These are phyloP conservation scores for Argya squamiceps DNA, from an alignment of 2,797 vertebrate species.

Conservation along the genomic window DNA sequence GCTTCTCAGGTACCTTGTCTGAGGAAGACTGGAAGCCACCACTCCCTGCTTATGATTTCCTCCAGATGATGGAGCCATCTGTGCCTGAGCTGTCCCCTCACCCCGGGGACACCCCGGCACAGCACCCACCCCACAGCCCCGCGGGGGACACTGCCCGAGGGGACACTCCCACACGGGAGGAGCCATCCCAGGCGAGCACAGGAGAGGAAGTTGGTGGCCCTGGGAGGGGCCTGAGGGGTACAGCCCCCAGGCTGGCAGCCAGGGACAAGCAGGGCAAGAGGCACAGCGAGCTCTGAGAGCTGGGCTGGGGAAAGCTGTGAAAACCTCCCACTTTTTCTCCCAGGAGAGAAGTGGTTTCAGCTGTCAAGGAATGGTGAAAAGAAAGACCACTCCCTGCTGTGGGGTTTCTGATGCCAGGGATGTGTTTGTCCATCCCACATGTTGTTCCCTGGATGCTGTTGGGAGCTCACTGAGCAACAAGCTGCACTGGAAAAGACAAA, in stretches of 20 bases:
- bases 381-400: neutral
- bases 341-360: neutral
- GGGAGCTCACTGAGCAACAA: fast-evolving
- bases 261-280: constrained; percentile 45
- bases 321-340: fast-evolving
- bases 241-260: constrained; percentile 9
- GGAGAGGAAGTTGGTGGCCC: neutral
- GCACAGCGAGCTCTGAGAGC: constrained; percentile 64
- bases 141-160: neutral
- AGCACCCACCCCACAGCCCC: neutral
- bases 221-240: constrained; percentile 31
- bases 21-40: constrained; percentile 84
- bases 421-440: fast-evolving
- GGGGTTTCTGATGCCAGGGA: neutral
- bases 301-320: neutral
- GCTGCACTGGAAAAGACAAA: neutral
- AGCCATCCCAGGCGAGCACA: neutral
- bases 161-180: neutral
- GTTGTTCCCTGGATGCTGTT: neutral
- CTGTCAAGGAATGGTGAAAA: neutral
- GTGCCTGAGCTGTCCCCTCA: constrained; percentile 54
- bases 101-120: neutral
- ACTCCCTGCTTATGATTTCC: constrained; percentile 86
- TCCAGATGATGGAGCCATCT: constrained; percentile 85
- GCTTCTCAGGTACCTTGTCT: constrained; percentile 79